Base-by-base conservation (phyloP, 1,140 invertebrate species). In the Drosophila sproati region DNA sequence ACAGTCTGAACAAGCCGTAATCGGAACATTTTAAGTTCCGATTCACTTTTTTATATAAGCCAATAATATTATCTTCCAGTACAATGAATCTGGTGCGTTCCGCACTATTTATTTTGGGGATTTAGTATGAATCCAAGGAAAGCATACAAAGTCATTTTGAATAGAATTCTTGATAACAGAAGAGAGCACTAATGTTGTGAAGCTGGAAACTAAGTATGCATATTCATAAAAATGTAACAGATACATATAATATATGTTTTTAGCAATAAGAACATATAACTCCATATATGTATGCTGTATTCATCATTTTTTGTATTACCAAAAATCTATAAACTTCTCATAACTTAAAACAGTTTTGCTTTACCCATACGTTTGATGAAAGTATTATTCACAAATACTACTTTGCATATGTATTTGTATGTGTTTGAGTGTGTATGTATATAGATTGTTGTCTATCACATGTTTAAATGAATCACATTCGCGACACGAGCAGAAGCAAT, bases 21-120 rank as follows among this genome's bases (percentile, higher is more conserved):
- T 69, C 92, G 0, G 92, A 94, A 28, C 93, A 94, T 35, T 95
- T 95, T 56, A 93, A 94, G 20, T 20, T 20, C 20, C 1, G 20
- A 20, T 20, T 20, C 20, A 20, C 20, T 20, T 20, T 20, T 20
- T 2, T 20, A 2, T 20, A 20, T 20, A 89, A 93, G 61, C 93
- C 12, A 12, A 12, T 12, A 12, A 93, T 62, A 87, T 93, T 8
- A 70, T 93, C 55, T 93, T 93, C 54, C 81, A 89, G 37, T 91
- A 93, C 48, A 74, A 79, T 4, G 37, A 4, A 5, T 37, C 5
- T 37, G 50, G 3, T 2, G 67, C 64, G 3, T 64, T 10, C 41
- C 31, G 20, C 57, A 31, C 34, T 12, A 79, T 88, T 0, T 92
- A 81, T 54, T 91, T 93, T 31, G 78, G 93, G 5, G 93, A 93